Evolutionary conservation across 1,140 invertebrate species (phyloP), one percentile per base, ranked within the genome.

Genomic region (Watersipora subatra): DNA sequence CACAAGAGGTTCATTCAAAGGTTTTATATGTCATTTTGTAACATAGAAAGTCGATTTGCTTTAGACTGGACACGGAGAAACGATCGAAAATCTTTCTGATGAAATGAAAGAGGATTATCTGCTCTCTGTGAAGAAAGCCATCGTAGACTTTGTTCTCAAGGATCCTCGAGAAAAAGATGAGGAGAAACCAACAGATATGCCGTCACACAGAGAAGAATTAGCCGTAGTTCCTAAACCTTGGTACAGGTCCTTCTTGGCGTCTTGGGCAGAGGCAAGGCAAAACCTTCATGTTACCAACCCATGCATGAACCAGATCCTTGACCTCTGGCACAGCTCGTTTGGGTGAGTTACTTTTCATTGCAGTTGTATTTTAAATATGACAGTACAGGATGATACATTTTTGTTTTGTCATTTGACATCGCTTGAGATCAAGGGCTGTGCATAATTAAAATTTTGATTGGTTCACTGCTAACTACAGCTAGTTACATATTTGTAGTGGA

Each of bases 51-150:
- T 46, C n/a, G 34, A 12, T 65, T 20, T 55, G 64, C 68, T 73
- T 25, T 66, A 77, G 77, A 70, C 68, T 46, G 74, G 72, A 56
- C 75, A 78, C 64, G 66, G 67, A 25, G 72, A 74, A 65, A 77
- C 75, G 1, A 78, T 81, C 63, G 79, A 79, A 62, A 75, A 72
- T 66, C 72, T 84, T 12, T 78, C 77, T 12, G 80, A 82, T 69
- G 82, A 84, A 72, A 80, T 84, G 70, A 76, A 86, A 71, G 86
- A 89, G 68, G 88, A 92, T 71, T 94, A 91, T 76, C 84, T 88
- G 69, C 84, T 88, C 69, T 87, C 86, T 69, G 87, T 93, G 66
- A 94, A 93, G 74, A 93, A 91, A 78, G 87, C 91, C 19, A 80
- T 80, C 78, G 80, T 82, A 1, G 90, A 94, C 81, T 94, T 91